A percentile compares a stretch with the other conserved stretches of the same genome.
phyloP scores from a whole-genome alignment of 2,797 vertebrate genomes.

The Euphonia xanthogaster region DNA sequence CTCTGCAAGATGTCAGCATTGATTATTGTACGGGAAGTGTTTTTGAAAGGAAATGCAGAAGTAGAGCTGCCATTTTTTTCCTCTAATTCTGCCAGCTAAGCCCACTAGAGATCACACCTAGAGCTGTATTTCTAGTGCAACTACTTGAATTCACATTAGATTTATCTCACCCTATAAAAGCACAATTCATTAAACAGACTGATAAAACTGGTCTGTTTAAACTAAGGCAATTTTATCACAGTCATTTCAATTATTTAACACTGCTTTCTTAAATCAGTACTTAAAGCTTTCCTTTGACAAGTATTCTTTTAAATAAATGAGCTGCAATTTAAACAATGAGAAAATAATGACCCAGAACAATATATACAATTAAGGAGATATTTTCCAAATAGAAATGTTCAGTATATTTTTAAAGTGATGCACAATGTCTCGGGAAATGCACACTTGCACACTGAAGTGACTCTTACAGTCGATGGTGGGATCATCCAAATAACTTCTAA shows the following conservation, averaged over 20 bases:
- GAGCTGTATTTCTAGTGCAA: constrained; percentile 72
- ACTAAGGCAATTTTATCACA: constrained; percentile 83
- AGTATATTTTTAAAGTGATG: constrained; percentile 46
- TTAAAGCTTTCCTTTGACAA: constrained; percentile 81
- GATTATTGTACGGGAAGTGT: not conserved
- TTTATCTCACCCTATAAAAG: constrained; percentile 82
- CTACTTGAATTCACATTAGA: constrained; percentile 75
- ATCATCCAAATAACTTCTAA: not conserved
- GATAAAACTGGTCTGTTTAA: constrained; percentile 82
- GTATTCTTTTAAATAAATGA: constrained; percentile 79
- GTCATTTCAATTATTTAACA: constrained; percentile 83
- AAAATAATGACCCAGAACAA: constrained; percentile 62
- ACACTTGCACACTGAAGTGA: not conserved
- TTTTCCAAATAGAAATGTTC: constrained; percentile 55
- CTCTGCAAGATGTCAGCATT: not conserved
- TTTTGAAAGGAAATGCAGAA: constrained; percentile 43
- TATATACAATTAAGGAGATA: constrained; percentile 66
- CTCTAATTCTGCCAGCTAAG: constrained; percentile 31
- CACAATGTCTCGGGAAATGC: not conserved
- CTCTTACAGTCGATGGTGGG: not conserved
- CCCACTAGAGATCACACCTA: constrained; percentile 62
- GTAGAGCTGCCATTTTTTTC: not conserved
- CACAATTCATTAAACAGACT: constrained; percentile 85
- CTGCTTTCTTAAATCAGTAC: constrained; percentile 80
- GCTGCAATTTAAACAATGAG: constrained; percentile 77